phyloP scores from a whole-genome alignment of 30 jellyfish, hydroid and myxozoan genomes.

The Mastigias papua region DNA sequence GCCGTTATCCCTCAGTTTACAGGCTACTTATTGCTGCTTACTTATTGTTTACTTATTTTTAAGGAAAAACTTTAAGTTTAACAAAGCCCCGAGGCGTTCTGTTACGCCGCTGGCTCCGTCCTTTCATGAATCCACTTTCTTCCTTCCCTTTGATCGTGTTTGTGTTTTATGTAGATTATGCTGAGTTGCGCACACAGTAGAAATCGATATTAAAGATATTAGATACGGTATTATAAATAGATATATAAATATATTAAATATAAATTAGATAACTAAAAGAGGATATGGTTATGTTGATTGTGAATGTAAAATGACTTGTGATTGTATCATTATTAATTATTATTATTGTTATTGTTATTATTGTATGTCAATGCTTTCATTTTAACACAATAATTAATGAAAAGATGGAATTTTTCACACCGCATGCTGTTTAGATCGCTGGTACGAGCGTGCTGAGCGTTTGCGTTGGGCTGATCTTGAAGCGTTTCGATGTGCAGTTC shows the following conservation, averaged over 20 bases:
- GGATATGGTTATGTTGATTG: conserved; percentile 66
- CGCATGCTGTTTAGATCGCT: too few relatives aligned
- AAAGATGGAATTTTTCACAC: background rate
- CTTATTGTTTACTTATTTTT: too few relatives aligned
- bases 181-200: background rate
- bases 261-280: conserved; percentile 47
- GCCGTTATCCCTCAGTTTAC: too few relatives aligned
- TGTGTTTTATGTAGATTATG: background rate
- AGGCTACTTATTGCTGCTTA: too few relatives aligned
- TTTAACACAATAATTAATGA: background rate
- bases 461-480: too few relatives aligned
- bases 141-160: background rate
- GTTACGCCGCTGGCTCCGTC: too few relatives aligned
- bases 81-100: too few relatives aligned
- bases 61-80: too few relatives aligned
- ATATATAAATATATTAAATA: conserved; percentile 14
- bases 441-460: too few relatives aligned
- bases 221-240: conserved; percentile 60
- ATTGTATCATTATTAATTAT: conserved; percentile 32
- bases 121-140: background rate
- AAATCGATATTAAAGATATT: conserved; percentile 29
- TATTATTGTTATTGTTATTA: background rate
- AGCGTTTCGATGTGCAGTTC: too few relatives aligned
- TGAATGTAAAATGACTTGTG: conserved; percentile 41
- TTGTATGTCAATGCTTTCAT: too few relatives aligned